Base-by-base conservation (phyloP, 2,797 vertebrate species). In the Crax fasciolata region DNA sequence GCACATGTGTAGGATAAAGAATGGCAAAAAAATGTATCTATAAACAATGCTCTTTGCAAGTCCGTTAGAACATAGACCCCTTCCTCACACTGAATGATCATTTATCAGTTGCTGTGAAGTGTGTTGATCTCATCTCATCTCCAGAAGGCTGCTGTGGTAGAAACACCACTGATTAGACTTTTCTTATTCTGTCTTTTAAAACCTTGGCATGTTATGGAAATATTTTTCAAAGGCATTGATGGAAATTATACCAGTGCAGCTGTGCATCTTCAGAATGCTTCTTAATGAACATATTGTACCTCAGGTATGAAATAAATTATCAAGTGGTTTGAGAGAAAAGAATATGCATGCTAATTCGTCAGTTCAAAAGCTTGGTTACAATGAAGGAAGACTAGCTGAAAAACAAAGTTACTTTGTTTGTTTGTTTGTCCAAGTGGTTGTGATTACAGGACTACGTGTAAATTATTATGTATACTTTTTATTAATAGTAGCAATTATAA, bases 251-350 rank as follows among this genome's bases (percentile, higher is more conserved):
- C 35, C n/a, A 93, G 19, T 83, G 62, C 65, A 96, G 84, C 94
- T 89, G 91, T 89, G 43, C 38, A 61, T 91, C 75, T 94, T 96
- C 30, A 94, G 83, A 94, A 86, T 90, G 66, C 44, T 94, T 91
- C 87, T 76, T 94, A 95, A 95, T 90, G 87, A 96, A 89, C 55
- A 16, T 79, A 79, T 83, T 88, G 77, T 92, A 91, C 79, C 58
- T 93, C 86, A 92, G 93, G 73, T 95, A 88, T 87, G 89, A 89
- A 79, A 85, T 87, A 79, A 92, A 93, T 95, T 88, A 90, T 66
- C 77, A 75, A 88, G 78, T 83, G 70, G 44, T 83, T 97, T 97
- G 84, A 75, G 57, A 87, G 65, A 89, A 91, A 92, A 89, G 84
- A 95, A 94, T 77, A 73, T 76, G 61, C 73, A 73, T 94, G 38